These are phyloP conservation scores for Onychorhynchus coronatus DNA, from an alignment of 2,113 vertebrate species.

Conservation along the genomic window DNA sequence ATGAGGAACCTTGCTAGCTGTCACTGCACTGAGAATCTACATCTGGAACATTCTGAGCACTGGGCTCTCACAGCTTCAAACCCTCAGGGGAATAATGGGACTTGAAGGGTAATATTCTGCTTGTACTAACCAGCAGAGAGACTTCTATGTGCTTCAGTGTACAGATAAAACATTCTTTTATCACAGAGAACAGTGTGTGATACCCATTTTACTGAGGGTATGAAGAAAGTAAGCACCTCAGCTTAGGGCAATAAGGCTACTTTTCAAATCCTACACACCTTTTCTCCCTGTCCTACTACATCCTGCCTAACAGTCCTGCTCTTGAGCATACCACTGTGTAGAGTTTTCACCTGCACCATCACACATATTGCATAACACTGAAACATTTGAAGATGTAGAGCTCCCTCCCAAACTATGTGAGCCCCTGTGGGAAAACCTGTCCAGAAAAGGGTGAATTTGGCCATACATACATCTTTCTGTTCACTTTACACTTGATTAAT, in stretches of 20 bases:
- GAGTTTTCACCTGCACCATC: neutral
- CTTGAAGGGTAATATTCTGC: accelerated
- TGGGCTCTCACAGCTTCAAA: neutral
- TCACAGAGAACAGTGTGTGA: neutral
- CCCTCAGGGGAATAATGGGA: neutral
- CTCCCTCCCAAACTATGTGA: neutral
- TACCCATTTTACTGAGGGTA: neutral
- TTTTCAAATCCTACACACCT: neutral
- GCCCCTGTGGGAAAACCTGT: neutral
- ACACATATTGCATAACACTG: neutral
- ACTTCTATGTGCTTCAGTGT: neutral
- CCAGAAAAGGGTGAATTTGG: neutral
- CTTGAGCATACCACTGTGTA: neutral
- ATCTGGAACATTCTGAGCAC: neutral
- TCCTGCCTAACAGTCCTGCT: neutral
- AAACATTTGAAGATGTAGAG: neutral
- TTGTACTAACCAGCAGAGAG: neutral
- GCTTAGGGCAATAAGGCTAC: neutral
- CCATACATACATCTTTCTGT: neutral
- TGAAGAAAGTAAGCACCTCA: neutral
- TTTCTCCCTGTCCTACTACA: neutral
- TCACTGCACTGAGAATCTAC: neutral
- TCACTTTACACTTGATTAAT: slow-evolving; percentile 33
- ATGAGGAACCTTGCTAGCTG: neutral
- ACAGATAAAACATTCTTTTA: neutral